Conservation (phyloP, 2,797 vertebrate species). For the Chrysocyon brachyurus region DNA sequence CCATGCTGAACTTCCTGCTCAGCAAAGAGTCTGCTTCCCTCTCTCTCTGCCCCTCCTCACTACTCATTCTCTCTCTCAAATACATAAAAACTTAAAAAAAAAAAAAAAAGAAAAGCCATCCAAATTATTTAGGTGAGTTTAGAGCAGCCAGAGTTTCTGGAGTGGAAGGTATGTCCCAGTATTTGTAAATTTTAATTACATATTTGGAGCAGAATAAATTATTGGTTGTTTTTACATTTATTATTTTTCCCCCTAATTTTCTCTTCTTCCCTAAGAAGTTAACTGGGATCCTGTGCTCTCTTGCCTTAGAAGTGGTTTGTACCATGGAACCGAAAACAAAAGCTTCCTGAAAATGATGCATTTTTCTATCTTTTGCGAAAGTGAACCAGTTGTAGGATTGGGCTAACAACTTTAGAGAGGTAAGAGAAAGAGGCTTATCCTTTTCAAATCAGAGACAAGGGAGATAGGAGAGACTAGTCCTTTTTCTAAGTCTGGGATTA, state of each 20-base stretch:
- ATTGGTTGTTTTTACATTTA: neutral
- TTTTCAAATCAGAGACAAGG: neutral
- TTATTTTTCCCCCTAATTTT: neutral
- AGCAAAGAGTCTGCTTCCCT: no score
- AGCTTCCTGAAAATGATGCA: neutral
- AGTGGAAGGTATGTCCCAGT: neutral
- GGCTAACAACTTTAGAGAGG: neutral
- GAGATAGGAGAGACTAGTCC: neutral
- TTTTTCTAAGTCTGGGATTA: neutral
- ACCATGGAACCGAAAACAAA: neutral
- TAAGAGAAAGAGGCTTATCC: neutral
- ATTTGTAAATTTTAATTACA: neutral
- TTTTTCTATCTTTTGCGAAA: neutral
- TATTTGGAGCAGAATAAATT: neutral
- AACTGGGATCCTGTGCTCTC: neutral
- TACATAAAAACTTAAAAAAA: no score
- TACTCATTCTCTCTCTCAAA: no score
- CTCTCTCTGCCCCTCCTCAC: no score
- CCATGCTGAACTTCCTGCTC: no score
- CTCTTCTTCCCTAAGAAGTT: neutral
- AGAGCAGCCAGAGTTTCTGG: neutral
- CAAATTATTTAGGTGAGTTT: neutral
- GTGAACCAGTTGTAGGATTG: neutral
- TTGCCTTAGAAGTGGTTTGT: neutral
- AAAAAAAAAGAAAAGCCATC: no score